These are phyloP conservation scores for Tringa solitaria DNA, from an alignment of 2,113 vertebrate species.

Conservation along the genomic window DNA sequence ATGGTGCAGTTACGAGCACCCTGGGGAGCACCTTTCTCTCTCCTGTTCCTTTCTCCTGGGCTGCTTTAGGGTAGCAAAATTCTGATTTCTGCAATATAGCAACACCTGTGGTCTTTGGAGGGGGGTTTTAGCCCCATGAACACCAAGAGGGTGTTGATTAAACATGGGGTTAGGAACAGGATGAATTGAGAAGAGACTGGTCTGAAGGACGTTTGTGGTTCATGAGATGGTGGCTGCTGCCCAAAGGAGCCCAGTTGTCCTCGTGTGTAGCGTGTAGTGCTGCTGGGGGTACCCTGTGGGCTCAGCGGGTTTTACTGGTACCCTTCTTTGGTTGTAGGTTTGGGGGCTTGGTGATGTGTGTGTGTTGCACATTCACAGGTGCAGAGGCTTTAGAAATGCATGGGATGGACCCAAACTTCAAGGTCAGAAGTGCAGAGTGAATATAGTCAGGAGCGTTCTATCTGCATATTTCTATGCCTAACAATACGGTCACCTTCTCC, in stretches of 20 bases:
- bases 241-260: background rate
- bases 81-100: background rate
- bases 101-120: rapidly evolving
- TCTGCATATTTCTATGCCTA: constrained; percentile 3
- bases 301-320: background rate
- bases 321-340: background rate
- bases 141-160: background rate
- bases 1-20: background rate
- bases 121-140: rapidly evolving
- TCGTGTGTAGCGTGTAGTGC: rapidly evolving
- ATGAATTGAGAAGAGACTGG: background rate
- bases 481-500: background rate
- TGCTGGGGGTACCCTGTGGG: background rate
- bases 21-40: background rate
- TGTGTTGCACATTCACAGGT: background rate
- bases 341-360: background rate
- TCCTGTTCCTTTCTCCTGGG: background rate
- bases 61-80: background rate
- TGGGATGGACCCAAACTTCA: background rate
- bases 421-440: background rate
- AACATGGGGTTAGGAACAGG: background rate
- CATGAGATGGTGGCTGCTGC: background rate
- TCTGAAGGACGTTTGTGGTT: background rate
- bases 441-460: background rate
- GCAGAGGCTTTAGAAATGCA: background rate